Evolutionary conservation across 2,113 vertebrate species (phyloP), one percentile per base, ranked within the genome.

Genomic region (Pterocles orientalis): DNA sequence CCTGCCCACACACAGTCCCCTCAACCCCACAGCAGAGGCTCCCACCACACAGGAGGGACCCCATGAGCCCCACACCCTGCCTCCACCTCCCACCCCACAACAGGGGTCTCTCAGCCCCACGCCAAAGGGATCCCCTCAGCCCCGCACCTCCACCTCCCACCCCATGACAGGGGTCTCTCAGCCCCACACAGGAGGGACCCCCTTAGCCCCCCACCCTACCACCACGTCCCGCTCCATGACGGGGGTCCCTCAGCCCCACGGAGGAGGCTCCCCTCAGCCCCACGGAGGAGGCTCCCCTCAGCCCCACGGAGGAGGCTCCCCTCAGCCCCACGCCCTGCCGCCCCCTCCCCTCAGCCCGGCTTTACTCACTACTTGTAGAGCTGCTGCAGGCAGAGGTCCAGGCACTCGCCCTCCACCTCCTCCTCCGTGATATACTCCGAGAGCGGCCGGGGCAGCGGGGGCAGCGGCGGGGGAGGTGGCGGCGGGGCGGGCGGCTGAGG

Each of bases 321-420:
- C 12, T 12, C 39, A 39, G 36, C 36, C 36, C 36, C 36, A 36
- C 36, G 9, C 36, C 36, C 36, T 36, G 36, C 36, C 36, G 36
- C 69, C 34, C 6, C 48, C 56, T 79, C 58, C 89, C 89, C 66
- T 58, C 81, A 43, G 82, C 90, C 91, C 92, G 57, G 80, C 96
- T 41, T 11, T 41, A 99, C 99, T 99, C 98, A 99, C 99, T 99
- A 99, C 99, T 99, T 99, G 98, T 99, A 99, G 98, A 99, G 99
- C 98, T 99, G 99, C 95, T 99, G 99, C 90, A 99, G 98, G 97
- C 99, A 99, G 98, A 99, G 98, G 98, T 99, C 99, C 96, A 99
- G 98, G 94, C 99, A 98, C 97, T 99, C 99, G 93, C 99, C 99
- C 92, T 99, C 99, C 98, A 99, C 98, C 97, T 99, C 99, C 95